A percentile compares a stretch with the other conserved stretches of the same genome.
phyloP scores from a whole-genome alignment of 2,888 invertebrate genomes.

The Seira sanloemensis region DNA sequence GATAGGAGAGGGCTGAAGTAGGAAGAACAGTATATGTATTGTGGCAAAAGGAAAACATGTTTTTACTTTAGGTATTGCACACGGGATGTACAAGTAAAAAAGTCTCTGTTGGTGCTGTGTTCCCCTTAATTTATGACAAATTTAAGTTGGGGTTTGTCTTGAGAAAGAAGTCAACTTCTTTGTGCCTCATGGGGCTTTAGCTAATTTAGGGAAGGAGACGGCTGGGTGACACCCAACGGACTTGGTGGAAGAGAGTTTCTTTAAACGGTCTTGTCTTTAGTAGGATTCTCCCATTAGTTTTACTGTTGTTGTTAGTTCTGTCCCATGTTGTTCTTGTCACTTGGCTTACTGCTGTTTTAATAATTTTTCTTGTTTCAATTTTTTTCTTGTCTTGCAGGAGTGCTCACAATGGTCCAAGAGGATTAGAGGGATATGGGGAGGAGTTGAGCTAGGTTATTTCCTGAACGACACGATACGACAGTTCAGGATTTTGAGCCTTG shows the following conservation, averaged over 20 bases:
- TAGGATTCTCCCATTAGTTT: background rate
- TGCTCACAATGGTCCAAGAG: background rate
- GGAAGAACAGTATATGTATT: background rate
- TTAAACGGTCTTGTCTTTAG: constrained; percentile 26
- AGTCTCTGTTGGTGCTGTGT: background rate
- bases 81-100: too few species aligned
- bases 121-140: constrained; percentile 25
- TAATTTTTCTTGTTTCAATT: background rate
- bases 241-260: constrained; percentile 24
- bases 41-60: background rate
- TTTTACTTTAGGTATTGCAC: background rate
- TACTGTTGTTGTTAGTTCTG: background rate
- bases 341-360: background rate
- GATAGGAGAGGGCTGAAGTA: background rate
- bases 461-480: background rate
- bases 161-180: constrained; percentile 37
- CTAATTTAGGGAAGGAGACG: constrained; percentile 57
- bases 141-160: constrained; percentile 8
- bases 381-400: too few species aligned
- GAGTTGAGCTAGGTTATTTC: background rate
- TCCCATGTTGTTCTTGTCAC: background rate
- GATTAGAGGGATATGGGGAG: background rate
- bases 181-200: constrained; percentile 45
- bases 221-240: constrained; percentile 54
- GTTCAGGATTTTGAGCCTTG: background rate